Conservation (phyloP, 2,113 vertebrate genomes). For the Stegastes partitus region DNA sequence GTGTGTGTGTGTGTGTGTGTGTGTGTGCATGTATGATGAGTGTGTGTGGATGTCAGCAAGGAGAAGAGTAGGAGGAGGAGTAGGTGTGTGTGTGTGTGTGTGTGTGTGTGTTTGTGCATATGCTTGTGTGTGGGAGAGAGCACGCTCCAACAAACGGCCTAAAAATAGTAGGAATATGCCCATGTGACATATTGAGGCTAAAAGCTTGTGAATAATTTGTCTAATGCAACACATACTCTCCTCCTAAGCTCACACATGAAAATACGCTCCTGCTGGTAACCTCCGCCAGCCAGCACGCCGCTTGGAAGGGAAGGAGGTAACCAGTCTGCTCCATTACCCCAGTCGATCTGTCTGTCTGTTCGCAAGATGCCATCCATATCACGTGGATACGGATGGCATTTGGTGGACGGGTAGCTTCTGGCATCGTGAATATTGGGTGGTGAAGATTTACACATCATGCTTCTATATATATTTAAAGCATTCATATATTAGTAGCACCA, state of each 20-base stretch:
- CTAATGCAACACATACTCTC: conserved; percentile 70
- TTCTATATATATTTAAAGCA: neutral
- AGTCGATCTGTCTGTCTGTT: conserved; percentile 4
- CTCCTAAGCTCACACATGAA: conserved; percentile 57
- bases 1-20: conserved; percentile 60
- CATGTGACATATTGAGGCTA: conserved; percentile 83
- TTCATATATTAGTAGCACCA: neutral
- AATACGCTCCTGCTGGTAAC: conserved; percentile 60
- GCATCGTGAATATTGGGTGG: neutral
- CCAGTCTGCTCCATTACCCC: conserved; percentile 39
- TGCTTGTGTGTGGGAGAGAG: conserved; percentile 64
- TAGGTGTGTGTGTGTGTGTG: conserved; percentile 47
- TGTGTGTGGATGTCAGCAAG: conserved; percentile 42
- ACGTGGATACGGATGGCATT: conserved; percentile 16
- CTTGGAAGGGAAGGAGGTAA: conserved; percentile 35
- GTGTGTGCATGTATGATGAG: conserved; percentile 17
- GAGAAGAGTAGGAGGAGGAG: conserved; percentile 32
- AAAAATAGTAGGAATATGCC: conserved; percentile 80
- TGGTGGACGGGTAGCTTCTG: neutral
- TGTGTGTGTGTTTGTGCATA: conserved; percentile 62
- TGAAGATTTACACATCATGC: neutral
- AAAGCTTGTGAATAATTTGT: conserved; percentile 85
- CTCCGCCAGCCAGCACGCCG: conserved; percentile 51
- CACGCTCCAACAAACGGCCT: conserved; percentile 76
- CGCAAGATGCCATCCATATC: neutral